A percentile compares a stretch with the other conserved stretches of the same genome.
Conservation (phyloP, 1,140 invertebrate species). For the Anagrus nilaparvatae region DNA sequence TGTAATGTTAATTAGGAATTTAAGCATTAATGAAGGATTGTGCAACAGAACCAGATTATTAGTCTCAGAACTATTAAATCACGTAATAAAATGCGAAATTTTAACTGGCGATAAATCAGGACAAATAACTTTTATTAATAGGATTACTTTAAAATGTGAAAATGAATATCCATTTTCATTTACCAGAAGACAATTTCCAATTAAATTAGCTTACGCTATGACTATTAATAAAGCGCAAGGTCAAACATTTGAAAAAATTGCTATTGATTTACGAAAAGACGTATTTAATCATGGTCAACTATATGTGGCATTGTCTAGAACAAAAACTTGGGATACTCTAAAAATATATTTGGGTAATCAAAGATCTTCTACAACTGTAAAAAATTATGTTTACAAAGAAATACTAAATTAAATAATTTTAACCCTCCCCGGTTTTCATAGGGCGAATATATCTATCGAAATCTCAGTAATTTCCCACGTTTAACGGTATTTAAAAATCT, state of each 20-base stretch:
- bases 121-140: not conserved
- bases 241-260: constrained; percentile 4
- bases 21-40: not conserved
- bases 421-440: too few species aligned
- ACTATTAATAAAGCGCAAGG: constrained; percentile 15
- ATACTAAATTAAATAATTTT: too few species aligned
- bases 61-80: too few species aligned
- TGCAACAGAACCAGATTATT: constrained; percentile 1
- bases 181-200: constrained; percentile 11
- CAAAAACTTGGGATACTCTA: not conserved
- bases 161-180: constrained; percentile 9
- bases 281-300: constrained; percentile 6
- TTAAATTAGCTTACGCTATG: constrained; percentile 15
- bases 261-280: not conserved
- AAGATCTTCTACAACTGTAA: not conserved
- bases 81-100: not conserved
- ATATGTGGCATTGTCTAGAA: constrained; percentile 6
- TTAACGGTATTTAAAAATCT: too few species aligned
- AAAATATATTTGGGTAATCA: constrained; percentile 6
- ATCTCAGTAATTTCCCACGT: too few species aligned
- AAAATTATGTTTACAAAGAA: constrained; percentile 2
- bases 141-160: not conserved
- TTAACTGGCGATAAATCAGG: constrained; percentile 1
- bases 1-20: constrained; percentile 2
- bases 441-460: too few species aligned